Evolutionary conservation across 2,113 vertebrate genomes (phyloP).

Genomic region (Mugil cephalus): DNA sequence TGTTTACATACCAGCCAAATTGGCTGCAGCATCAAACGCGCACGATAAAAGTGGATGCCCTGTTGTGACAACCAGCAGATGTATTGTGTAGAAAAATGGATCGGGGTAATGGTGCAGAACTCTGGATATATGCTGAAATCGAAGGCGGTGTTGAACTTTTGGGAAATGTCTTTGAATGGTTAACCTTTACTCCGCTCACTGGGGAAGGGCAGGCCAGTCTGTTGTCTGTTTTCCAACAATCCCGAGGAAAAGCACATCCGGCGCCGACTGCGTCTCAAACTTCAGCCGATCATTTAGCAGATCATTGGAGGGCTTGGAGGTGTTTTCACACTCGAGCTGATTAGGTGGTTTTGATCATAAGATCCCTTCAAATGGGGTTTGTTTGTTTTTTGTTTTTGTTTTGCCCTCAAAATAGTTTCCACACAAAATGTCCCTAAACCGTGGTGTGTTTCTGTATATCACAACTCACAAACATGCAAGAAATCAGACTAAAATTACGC

Average conservation of each 20-base stretch:
- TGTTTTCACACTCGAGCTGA: constrained; percentile 28
- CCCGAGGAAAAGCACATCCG: constrained; percentile 3
- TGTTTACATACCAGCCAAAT: constrained; percentile 59
- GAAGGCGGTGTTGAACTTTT: constrained; percentile 7
- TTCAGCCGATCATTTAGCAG: constrained; percentile 22
- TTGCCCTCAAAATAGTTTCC: constrained; percentile 10
- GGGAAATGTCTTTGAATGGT: not conserved
- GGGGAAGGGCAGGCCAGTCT: constrained; percentile 1
- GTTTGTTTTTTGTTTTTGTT: not conserved
- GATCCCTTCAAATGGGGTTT: constrained; percentile 7
- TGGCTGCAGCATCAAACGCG: constrained; percentile 31
- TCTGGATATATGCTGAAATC: constrained; percentile 14
- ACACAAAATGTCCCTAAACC: not conserved
- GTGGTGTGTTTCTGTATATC: not conserved
- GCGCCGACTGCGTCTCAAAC: not conserved
- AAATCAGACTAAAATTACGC: not conserved
- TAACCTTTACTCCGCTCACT: not conserved
- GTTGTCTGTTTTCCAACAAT: constrained; percentile 3
- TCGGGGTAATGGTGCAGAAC: constrained; percentile 4
- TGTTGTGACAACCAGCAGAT: constrained; percentile 54
- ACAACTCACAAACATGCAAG: not conserved
- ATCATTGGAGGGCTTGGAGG: constrained; percentile 11
- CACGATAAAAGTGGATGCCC: constrained; percentile 24
- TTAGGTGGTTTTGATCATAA: constrained; percentile 10
- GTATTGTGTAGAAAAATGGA: constrained; percentile 21